phyloP scores from a whole-genome alignment of 2,113 vertebrate species.

The Crotalus tigris region DNA sequence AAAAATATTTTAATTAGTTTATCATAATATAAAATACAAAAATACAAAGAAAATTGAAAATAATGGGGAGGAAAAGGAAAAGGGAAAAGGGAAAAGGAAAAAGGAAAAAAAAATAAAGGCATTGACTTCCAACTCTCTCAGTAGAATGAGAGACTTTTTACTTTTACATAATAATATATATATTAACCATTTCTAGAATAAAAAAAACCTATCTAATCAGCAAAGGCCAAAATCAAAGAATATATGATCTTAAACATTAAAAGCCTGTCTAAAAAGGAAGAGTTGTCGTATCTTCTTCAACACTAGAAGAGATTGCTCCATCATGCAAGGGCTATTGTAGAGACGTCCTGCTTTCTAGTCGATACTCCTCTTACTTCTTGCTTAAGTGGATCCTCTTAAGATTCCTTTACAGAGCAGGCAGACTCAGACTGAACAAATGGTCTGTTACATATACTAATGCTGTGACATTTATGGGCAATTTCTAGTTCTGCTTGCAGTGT shows the following conservation, averaged over 20 bases:
- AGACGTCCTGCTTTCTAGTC: background rate
- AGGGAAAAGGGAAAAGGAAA: background rate
- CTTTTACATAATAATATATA: background rate
- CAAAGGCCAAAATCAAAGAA: background rate
- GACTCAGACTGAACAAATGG: background rate
- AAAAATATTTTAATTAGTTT: background rate
- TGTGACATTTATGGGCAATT: background rate
- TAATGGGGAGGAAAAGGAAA: background rate
- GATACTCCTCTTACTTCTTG: background rate
- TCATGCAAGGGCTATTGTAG: background rate
- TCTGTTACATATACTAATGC: background rate
- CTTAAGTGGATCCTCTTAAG: background rate
- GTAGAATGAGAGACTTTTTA: background rate
- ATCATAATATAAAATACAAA: background rate
- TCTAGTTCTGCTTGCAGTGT: background rate
- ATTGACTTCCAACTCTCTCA: background rate
- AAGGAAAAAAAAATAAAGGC: background rate
- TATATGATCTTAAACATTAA: background rate
- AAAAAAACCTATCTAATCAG: background rate
- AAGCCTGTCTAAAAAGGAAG: background rate
- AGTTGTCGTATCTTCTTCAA: background rate
- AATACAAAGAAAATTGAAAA: background rate
- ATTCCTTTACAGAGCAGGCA: background rate
- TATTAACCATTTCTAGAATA: background rate
- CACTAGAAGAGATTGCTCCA: background rate